Conservation (phyloP, 2,113 vertebrate genomes). For the human (Homo sapiens) region DNA sequence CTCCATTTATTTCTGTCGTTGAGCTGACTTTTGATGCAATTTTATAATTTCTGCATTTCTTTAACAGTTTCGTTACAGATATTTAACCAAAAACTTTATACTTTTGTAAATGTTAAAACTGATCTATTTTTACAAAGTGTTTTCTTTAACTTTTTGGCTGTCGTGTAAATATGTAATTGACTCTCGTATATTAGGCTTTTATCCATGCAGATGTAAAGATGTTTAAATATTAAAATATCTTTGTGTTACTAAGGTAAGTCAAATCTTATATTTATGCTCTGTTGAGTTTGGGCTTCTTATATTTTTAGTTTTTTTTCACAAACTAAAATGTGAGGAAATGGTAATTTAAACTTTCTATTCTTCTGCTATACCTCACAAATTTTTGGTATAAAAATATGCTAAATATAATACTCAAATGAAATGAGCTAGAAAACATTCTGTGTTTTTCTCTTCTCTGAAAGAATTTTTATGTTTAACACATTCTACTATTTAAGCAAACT, state of each 20-base stretch:
- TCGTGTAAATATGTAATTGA: background rate
- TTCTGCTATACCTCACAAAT: background rate
- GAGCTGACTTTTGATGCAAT: background rate
- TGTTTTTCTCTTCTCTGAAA: background rate
- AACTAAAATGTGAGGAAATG: background rate
- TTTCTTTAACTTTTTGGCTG: background rate
- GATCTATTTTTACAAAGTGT: background rate
- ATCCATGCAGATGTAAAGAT: background rate
- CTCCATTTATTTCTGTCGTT: background rate
- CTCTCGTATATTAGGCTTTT: background rate
- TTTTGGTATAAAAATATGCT: background rate
- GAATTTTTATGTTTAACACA: background rate
- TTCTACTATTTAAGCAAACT: background rate
- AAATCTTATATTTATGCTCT: background rate
- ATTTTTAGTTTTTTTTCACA: background rate
- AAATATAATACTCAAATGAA: background rate
- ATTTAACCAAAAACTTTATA: background rate
- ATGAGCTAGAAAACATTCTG: background rate
- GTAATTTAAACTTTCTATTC: background rate
- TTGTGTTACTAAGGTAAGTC: background rate
- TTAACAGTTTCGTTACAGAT: background rate
- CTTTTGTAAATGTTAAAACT: background rate
- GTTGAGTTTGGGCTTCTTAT: background rate
- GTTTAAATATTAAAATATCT: background rate
- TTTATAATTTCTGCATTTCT: background rate